Conservation (phyloP, 2,113 vertebrate genomes). For the Sterna hirundo region DNA sequence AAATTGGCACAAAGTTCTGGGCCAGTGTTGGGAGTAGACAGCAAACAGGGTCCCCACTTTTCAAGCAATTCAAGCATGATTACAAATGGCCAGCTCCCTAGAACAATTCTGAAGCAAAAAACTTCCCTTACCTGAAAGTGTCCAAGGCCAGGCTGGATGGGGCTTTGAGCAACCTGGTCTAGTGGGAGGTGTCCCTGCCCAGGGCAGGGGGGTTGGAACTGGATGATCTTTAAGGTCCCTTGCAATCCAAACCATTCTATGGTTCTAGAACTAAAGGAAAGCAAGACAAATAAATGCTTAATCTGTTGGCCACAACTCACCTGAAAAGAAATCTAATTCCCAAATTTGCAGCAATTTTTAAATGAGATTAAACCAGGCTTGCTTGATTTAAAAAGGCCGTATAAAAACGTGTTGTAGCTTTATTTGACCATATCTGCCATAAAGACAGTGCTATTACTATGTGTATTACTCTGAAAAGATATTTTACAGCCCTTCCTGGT, state of each 20-base stretch:
- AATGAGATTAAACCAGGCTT: not conserved
- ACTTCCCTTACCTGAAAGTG: no score
- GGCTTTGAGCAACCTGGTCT: no score
- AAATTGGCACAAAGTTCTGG: not conserved
- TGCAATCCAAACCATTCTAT: no score
- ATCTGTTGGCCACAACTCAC: not conserved
- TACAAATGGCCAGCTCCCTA: not conserved
- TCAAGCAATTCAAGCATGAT: not conserved
- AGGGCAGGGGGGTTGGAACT: no score
- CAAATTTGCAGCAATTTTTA: not conserved
- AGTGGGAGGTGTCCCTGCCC: no score
- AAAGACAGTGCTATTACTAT: not conserved
- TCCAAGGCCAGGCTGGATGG: no score
- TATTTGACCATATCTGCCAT: not conserved
- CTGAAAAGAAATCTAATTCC: not conserved
- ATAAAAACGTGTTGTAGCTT: not conserved
- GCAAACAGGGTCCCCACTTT: not conserved
- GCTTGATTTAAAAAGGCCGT: not conserved
- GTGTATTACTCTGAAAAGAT: not conserved
- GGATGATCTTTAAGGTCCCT: no score
- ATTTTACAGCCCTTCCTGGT: not conserved
- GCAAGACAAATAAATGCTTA: not conserved
- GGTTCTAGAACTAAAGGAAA: not conserved
- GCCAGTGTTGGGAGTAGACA: not conserved
- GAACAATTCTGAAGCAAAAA: not conserved